A percentile compares a stretch with the other conserved stretches of the same genome.
phyloP scores from a whole-genome alignment of 1,140 invertebrate genomes.

The Euschistus heros region DNA sequence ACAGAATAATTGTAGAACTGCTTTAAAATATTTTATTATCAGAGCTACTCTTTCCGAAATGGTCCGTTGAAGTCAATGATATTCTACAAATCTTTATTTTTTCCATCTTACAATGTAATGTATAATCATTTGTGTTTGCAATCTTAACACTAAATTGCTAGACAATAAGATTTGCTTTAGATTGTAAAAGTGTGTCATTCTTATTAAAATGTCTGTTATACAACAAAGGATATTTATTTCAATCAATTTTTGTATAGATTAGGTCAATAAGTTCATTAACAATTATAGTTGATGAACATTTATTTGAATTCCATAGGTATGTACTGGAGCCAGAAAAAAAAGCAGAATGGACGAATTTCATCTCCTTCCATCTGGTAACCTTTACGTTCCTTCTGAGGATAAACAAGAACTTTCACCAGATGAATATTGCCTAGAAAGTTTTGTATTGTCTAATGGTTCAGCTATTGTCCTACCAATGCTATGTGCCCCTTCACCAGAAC shows the following conservation, averaged over 20 bases:
- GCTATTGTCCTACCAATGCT: background rate
- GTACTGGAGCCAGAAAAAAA: background rate
- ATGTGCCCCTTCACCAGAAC: background rate
- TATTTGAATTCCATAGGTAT: background rate
- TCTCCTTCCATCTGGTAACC: background rate
- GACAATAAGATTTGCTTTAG: background rate
- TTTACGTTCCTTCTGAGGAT: background rate
- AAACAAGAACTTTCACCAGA: background rate
- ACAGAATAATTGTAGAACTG: too few relatives aligned
- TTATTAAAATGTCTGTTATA: background rate
- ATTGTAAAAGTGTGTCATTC: background rate
- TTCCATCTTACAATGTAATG: too few relatives aligned
- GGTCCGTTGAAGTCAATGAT: too few relatives aligned
- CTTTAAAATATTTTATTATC: too few relatives aligned
- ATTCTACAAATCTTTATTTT: too few relatives aligned
- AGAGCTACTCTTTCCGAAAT: too few relatives aligned
- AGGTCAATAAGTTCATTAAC: background rate
- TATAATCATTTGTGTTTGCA: too few relatives aligned
- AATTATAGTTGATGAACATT: background rate
- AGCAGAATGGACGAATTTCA: background rate
- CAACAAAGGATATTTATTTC: background rate
- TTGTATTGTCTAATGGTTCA: background rate
- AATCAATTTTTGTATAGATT: background rate
- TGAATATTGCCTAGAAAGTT: conserved; percentile 5
- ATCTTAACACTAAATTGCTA: too few relatives aligned